Percentiles rank a stretch among this genome's conserved stretches.
Conservation (phyloP, 2,113 vertebrate genomes). For the Triplophysa rosa region DNA sequence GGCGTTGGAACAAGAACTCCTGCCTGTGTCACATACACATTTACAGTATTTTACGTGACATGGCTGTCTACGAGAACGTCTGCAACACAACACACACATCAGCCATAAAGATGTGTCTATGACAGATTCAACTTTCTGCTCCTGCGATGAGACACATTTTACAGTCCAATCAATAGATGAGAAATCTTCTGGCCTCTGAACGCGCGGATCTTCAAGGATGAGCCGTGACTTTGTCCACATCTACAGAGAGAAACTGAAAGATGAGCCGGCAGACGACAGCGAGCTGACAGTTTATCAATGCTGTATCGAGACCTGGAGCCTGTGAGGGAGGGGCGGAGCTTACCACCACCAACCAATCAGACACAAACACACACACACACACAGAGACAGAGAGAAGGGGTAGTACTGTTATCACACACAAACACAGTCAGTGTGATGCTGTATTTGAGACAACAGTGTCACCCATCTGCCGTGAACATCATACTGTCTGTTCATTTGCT, state of each 20-base stretch:
- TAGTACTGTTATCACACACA: no score
- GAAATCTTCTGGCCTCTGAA: background rate
- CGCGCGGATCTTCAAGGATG: slow-evolving; percentile 4
- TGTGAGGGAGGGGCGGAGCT: slow-evolving; percentile 64
- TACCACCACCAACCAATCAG: slow-evolving; percentile 69
- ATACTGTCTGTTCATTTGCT: no score
- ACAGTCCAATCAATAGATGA: background rate
- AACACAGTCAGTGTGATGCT: background rate
- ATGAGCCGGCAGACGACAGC: slow-evolving; percentile 29
- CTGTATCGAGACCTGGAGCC: slow-evolving; percentile 69
- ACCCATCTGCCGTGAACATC: no score
- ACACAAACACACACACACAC: slow-evolving; percentile 17
- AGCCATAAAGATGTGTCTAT: no score
- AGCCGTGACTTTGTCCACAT: background rate
- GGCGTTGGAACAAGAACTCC: background rate
- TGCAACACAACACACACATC: background rate
- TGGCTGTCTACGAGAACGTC: no score
- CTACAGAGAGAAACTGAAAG: slow-evolving; percentile 8
- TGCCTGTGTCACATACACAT: no score
- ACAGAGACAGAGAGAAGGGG: background rate
- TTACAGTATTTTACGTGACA: no score
- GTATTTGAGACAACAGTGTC: no score
- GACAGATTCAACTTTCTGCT: background rate
- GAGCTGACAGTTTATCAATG: slow-evolving; percentile 72
- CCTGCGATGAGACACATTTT: background rate